Evolutionary conservation across 2,888 invertebrate species (phyloP).

Genomic region (Eueremaeus valkanovi): DNA sequence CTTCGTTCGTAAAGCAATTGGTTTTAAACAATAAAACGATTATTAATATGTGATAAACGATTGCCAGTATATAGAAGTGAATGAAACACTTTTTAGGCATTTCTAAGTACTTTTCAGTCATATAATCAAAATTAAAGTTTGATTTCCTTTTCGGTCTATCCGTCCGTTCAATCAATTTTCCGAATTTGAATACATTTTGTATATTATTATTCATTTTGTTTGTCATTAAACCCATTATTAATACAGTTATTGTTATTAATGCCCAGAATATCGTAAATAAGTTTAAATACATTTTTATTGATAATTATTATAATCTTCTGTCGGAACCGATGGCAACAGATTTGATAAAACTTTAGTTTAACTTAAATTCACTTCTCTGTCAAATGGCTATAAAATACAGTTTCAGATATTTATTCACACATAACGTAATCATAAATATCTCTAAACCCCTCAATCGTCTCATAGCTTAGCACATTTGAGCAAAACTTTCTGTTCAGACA

Average conservation of each 20-base stretch:
- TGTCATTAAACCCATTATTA: background rate
- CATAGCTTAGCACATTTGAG: too few species aligned
- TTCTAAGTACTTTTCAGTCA: background rate
- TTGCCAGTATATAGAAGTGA: conserved; percentile 12
- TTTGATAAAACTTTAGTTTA: too few species aligned
- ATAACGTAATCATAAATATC: too few species aligned
- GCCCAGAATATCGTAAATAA: conserved; percentile 1
- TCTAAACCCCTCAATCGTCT: too few species aligned
- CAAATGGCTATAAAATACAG: too few species aligned
- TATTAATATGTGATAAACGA: background rate
- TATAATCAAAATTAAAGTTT: background rate
- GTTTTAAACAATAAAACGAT: background rate
- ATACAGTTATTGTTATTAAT: background rate
- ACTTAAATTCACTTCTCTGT: too few species aligned
- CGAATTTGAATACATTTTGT: conserved; percentile 7
- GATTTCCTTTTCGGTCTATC: background rate
- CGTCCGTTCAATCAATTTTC: background rate
- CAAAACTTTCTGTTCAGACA: too few species aligned
- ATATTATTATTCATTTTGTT: background rate
- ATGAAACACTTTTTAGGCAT: conserved; percentile 57
- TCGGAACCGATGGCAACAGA: too few species aligned
- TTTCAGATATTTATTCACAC: too few species aligned
- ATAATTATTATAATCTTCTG: too few species aligned
- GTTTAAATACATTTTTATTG: too few species aligned
- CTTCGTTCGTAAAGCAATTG: conserved; percentile 10